Conservation (phyloP, 2,888 invertebrate genomes). For the Druceiella hillmani region DNA sequence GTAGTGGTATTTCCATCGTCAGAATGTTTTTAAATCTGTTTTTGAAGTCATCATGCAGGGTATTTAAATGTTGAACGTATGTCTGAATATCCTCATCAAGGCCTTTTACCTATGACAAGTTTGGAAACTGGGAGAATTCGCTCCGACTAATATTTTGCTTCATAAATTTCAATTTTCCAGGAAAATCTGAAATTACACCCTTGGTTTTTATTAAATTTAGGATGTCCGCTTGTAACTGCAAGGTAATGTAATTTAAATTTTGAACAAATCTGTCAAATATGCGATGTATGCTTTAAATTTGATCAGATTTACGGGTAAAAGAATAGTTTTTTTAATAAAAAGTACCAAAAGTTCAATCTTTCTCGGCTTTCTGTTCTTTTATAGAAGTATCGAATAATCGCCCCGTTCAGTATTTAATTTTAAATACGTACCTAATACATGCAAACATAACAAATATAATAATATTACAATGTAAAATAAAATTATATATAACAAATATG, state of each 20-base stretch:
- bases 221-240: conserved; percentile 26
- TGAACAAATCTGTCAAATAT: conserved; percentile 16
- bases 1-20: conserved; percentile 16
- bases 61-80: conserved; percentile 20
- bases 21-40: conserved; percentile 19
- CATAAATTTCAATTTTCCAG: conserved; percentile 26
- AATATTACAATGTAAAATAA: no score
- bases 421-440: no score
- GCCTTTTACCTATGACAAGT: conserved; percentile 23
- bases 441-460: no score
- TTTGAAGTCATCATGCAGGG: conserved; percentile 17
- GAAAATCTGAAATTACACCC: conserved; percentile 25
- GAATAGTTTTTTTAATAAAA: no score
- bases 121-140: conserved; percentile 27
- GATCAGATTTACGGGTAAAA: conserved; percentile 29
- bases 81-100: conserved; percentile 15
- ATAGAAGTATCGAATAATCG: no score
- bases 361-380: no score
- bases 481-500: no score
- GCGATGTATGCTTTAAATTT: conserved; percentile 33
- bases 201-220: conserved; percentile 27
- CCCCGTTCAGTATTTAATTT: no score
- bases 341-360: no score
- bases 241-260: conserved; percentile 19
- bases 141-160: conserved; percentile 27